Percentiles rank a stretch among this genome's conserved stretches.
These are phyloP conservation scores for Euschistus heros DNA, from an alignment of 1,140 invertebrate species.

Conservation along the genomic window DNA sequence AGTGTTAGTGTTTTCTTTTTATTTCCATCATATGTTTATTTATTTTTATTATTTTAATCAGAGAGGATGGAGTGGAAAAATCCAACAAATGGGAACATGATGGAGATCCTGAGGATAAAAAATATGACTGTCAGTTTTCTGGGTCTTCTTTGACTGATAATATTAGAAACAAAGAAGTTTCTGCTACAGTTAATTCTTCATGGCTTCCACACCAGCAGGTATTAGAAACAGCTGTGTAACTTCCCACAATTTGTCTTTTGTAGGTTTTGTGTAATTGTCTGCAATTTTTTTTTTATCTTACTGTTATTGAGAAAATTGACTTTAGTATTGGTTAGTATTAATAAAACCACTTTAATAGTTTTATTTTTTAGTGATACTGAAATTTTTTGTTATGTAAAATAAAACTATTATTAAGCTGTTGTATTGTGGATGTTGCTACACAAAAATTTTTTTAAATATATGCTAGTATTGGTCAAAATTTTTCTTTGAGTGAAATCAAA, in stretches of 20 bases:
- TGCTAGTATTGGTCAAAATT: too few species aligned
- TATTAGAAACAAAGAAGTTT: conserved; percentile 5
- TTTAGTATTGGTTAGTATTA: too few species aligned
- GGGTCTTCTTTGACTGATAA: neutral
- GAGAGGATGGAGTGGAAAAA: conserved; percentile 52
- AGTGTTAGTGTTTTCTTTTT: too few species aligned
- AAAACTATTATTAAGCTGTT: too few species aligned
- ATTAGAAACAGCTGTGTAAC: conserved; percentile 50
- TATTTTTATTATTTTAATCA: conserved; percentile 33
- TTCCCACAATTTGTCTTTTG: conserved; percentile 17
- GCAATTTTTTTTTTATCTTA: neutral
- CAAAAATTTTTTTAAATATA: too few species aligned
- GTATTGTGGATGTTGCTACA: too few species aligned
- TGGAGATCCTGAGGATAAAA: conserved; percentile 16
- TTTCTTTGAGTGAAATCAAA: too few species aligned
- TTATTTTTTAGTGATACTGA: too few species aligned
- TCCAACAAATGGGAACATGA: conserved; percentile 33
- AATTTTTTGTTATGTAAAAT: too few species aligned
- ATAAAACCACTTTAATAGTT: too few species aligned
- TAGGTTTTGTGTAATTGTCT: neutral
- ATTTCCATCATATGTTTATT: too few species aligned
- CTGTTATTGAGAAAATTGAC: neutral
- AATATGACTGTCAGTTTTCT: neutral
- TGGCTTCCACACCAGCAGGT: conserved; percentile 43
- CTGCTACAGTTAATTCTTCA: conserved; percentile 33